Conservation (phyloP, 2,113 vertebrate genomes). For the Sorex fumeus region DNA sequence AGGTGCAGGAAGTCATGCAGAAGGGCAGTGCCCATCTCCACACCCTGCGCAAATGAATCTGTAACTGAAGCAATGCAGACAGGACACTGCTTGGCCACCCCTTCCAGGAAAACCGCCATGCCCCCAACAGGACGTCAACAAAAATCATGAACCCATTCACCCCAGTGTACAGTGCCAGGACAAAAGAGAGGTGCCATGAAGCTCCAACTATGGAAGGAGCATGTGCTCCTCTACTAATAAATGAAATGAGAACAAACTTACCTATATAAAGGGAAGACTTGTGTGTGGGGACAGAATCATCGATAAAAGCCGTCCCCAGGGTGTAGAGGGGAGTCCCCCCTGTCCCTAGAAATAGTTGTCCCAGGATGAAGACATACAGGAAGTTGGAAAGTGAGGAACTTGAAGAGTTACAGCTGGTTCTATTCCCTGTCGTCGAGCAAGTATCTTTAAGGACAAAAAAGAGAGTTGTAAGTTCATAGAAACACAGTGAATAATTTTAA, state of each 20-base stretch:
- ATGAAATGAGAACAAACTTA: slow-evolving; percentile 71
- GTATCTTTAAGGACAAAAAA: slow-evolving; percentile 84
- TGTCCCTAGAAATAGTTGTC: slow-evolving; percentile 89
- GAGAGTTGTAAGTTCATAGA: slow-evolving; percentile 26
- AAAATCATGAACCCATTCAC: background rate
- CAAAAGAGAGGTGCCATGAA: background rate
- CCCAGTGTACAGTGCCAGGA: background rate
- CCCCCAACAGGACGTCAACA: background rate
- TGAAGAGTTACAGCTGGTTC: slow-evolving; percentile 26
- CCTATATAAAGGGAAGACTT: slow-evolving; percentile 92
- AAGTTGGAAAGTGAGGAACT: slow-evolving; percentile 85
- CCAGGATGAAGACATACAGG: slow-evolving; percentile 90
- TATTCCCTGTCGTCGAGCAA: slow-evolving; percentile 75
- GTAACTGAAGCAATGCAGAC: background rate
- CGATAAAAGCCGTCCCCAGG: slow-evolving; percentile 91
- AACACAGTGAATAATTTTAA: slow-evolving; percentile 24
- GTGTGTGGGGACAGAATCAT: slow-evolving; percentile 90
- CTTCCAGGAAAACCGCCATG: background rate
- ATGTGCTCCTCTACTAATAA: background rate
- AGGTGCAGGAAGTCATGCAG: background rate
- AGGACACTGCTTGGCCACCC: background rate
- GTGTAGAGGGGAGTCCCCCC: slow-evolving; percentile 92
- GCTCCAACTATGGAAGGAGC: background rate
- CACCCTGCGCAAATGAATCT: background rate
- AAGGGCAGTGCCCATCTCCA: background rate